Evolutionary conservation across 2,888 invertebrate species (phyloP), one percentile per base, ranked within the genome.

Genomic region (Ichneumon xanthorius): DNA sequence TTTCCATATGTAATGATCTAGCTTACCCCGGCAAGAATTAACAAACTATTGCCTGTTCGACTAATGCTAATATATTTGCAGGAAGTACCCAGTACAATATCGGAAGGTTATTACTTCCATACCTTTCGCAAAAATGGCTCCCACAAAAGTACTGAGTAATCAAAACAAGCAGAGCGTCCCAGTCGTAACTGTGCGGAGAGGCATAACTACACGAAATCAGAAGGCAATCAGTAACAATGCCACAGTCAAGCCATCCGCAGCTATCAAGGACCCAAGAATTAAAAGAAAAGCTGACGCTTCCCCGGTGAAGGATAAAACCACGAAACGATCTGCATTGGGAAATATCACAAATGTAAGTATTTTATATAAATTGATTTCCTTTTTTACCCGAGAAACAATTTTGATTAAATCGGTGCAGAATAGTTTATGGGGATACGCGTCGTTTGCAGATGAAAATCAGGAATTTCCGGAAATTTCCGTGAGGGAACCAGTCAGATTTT

Each of bases 221-320:
- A 95, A 95, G 90, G 91, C 90, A 45, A 37, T 86, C 19, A 26
- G 89, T 2, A 87, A 26, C 30, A 90, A 88, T 85, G 79, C 87
- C 72, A 16, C 82, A 22, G 77, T 65, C 19, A 94, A 94, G 90
- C 90, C 94, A 89, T 93, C 94, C 79, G 94, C 94, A 89, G 93
- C 94, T 85, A 92, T 89, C 86, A 92, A 95, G 88, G 95, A 95
- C 91, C 93, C 94, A 33, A 95, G 96, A 78, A 95, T 95, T 73
- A 98, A 98, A 93, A 95, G 98, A 91, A 98, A 98, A 95, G 98
- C 98, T 1, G 96, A 96, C 65, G 96, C 96, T 87, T 97, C 97
- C 80, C 97, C 97, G 4, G 92, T 96, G 65, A 97, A 97, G 94
- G 96, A 97, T 92, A 96, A 96, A 88, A 96, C 95, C 73, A 95